Conservation (phyloP, 1,140 invertebrate species). For the Eumaeus atala region DNA sequence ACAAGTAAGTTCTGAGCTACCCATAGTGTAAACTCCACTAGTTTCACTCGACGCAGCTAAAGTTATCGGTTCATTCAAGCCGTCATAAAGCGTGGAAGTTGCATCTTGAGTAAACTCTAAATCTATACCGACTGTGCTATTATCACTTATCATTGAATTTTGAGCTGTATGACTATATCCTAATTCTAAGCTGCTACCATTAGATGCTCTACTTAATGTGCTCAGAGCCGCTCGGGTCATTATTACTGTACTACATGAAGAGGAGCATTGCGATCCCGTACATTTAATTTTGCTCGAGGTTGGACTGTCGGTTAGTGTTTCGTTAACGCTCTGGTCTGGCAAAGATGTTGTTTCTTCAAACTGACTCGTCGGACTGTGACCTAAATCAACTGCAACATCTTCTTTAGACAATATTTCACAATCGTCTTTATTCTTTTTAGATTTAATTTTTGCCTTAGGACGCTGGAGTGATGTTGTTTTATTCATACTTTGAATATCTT, state of each 20-base stretch:
- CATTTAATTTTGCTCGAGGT: slow-evolving; percentile 60
- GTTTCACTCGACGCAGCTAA: slow-evolving; percentile 81
- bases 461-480: slow-evolving; percentile 53
- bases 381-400: slow-evolving; percentile 47
- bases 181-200: slow-evolving; percentile 84
- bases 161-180: slow-evolving; percentile 89
- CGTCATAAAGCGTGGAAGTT: slow-evolving; percentile 63
- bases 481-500: slow-evolving; percentile 39
- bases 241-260: slow-evolving; percentile 87
- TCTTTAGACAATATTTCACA: slow-evolving; percentile 37
- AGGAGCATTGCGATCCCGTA: slow-evolving; percentile 85
- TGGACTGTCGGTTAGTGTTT: slow-evolving; percentile 52
- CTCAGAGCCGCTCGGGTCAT: slow-evolving; percentile 77
- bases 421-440: slow-evolving; percentile 47
- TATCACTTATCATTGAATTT: slow-evolving; percentile 83
- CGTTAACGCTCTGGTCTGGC: slow-evolving; percentile 46
- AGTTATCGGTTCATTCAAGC: slow-evolving; percentile 57
- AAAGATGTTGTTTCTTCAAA: slow-evolving; percentile 45
- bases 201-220: slow-evolving; percentile 77
- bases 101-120: slow-evolving; percentile 75
- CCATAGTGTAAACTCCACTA: slow-evolving; percentile 84
- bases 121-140: slow-evolving; percentile 72
- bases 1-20: slow-evolving; percentile 79
- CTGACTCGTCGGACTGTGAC: slow-evolving; percentile 37
- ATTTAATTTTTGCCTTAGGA: slow-evolving; percentile 49